These are phyloP conservation scores for Dyspetes luteomarginatus DNA, from an alignment of 2,888 invertebrate species.

Conservation along the genomic window DNA sequence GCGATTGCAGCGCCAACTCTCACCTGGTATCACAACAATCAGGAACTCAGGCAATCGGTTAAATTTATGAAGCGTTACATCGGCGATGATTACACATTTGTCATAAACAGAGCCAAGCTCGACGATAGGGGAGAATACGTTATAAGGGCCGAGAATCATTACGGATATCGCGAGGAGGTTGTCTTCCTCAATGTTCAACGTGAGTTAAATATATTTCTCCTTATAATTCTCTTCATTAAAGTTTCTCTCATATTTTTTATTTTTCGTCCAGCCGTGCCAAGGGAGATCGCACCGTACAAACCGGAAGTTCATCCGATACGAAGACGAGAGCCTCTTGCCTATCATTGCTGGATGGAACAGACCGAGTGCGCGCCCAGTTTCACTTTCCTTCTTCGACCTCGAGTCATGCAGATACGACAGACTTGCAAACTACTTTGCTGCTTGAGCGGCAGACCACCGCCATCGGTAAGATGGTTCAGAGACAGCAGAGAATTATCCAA, in stretches of 20 bases:
- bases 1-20: constrained; percentile 97
- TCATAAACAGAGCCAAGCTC: constrained; percentile 97
- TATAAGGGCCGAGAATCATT: constrained; percentile 98
- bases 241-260: background rate
- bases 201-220: constrained; percentile 84
- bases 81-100: constrained; percentile 98
- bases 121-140: constrained; percentile 99
- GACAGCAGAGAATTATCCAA: constrained; percentile 96
- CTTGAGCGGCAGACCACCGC: constrained; percentile 96
- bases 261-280: constrained; percentile 88
- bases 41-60: constrained; percentile 97
- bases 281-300: constrained; percentile 88
- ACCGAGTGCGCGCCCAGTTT: constrained; percentile 97
- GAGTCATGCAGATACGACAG: constrained; percentile 98
- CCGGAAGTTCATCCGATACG: constrained; percentile 90
- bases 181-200: constrained; percentile 98
- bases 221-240: background rate
- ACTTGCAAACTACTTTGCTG: constrained; percentile 99
- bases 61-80: constrained; percentile 99
- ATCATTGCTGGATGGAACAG: constrained; percentile 96
- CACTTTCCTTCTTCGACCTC: constrained; percentile 99
- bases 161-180: constrained; percentile 97
- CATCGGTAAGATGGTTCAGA: constrained; percentile 96
- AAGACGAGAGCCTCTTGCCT: constrained; percentile 92
- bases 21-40: constrained; percentile 97